phyloP scores from a whole-genome alignment of 2,888 invertebrate genomes.

The Athalia circularis region DNA sequence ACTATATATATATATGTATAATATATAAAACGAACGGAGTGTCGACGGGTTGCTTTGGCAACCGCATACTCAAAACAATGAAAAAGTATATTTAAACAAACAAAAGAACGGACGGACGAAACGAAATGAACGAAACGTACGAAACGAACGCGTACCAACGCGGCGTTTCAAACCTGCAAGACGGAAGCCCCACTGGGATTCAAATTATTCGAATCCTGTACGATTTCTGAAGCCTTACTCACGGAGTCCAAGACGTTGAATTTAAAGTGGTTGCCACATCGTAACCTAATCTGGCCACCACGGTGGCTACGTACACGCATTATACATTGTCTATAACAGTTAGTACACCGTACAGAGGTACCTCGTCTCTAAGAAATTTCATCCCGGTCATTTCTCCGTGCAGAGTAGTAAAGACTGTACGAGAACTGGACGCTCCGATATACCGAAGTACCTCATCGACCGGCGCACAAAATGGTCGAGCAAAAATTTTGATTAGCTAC shows the following conservation, averaged over 20 bases:
- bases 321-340: too few relatives aligned
- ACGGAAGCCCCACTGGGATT: slow-evolving; percentile 50
- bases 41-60: slow-evolving; percentile 44
- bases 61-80: slow-evolving; percentile 29
- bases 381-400: too few relatives aligned
- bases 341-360: too few relatives aligned
- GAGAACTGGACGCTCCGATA: too few relatives aligned
- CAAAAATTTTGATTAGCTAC: too few relatives aligned
- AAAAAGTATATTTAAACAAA: slow-evolving; percentile 40
- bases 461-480: too few relatives aligned
- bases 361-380: too few relatives aligned
- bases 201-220: slow-evolving; percentile 74
- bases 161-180: background rate
- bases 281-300: slow-evolving; percentile 42
- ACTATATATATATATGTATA: background rate
- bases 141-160: background rate
- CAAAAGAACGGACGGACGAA: slow-evolving; percentile 30
- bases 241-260: slow-evolving; percentile 63
- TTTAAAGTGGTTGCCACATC: slow-evolving; percentile 69
- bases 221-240: slow-evolving; percentile 73
- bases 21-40: background rate
- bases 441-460: too few relatives aligned
- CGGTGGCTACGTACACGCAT: too few relatives aligned
- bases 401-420: too few relatives aligned
- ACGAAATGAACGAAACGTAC: slow-evolving; percentile 31